Evolutionary conservation across 2,797 vertebrate species (phyloP), one percentile per base, ranked within the genome.

Genomic region (Hozukius guyotensis): DNA sequence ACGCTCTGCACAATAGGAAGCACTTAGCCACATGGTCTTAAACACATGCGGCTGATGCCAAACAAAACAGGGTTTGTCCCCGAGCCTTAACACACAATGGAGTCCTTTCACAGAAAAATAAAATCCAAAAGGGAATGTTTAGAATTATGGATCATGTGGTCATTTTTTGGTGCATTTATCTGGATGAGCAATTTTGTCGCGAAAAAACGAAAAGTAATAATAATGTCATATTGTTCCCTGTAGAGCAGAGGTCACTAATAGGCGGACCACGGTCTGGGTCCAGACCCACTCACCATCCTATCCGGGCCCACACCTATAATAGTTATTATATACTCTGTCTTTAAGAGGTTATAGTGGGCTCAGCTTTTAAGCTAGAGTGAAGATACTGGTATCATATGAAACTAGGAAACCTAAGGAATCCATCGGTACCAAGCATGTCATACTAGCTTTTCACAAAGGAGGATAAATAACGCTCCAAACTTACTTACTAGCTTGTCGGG

Each of bases 1-100:
- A 72, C 13, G 75, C 78, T 77, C 57, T 1, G 74, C 87, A 92
- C 91, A 93, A 90, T 75, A 68, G 80, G 63, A 86, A 65, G 82
- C 76, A 87, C 82, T 91, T 83, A 86, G 57, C 82, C 83, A 74
- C 80, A 78, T 32, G 46, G 46, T 63, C 75, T 91, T 81, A 82
- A 92, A 90, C 55, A 85, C 76, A 84, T 55, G 77, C 65, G 68
- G 78, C 78, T 83, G 82, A 87, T 62, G 69, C 63, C 66, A 77
- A 22, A 91, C 83, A 89, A 92, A 87, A 80, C 78, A 81, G 38
- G 87, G 65, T 87, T 83, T 42, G 34, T 84, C 77, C 77, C 27
- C 3, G 62, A 77, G 83, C 31, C 78, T 80, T 31, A 78, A 68
- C 24, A 71, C 72, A 80, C 57, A 83, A 74, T 34, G 24, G 72